Evolutionary conservation across 2,113 vertebrate genomes (phyloP), one percentile per base, ranked within the genome.

Genomic region (Anguilla rostrata): DNA sequence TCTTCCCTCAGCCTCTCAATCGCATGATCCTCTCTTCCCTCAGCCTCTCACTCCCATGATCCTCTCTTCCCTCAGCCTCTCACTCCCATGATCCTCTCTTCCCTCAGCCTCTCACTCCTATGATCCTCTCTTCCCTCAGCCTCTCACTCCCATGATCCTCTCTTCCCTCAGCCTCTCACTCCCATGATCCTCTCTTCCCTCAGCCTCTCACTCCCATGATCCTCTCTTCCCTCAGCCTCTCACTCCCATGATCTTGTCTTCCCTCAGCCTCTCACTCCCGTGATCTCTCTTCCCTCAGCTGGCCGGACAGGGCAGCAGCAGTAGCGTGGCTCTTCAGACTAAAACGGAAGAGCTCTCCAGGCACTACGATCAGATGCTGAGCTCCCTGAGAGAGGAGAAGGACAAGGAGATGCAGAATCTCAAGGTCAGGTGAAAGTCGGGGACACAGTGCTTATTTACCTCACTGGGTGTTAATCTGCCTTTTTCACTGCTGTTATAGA

Each of bases 301-400:
- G 86, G 90, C 93, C 26, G 96, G 97, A 41, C 96, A 80, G 91
- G 92, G 71, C 92, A 94, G 85, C 90, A 94, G 88, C 71, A 94
- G 85, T 90, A 94, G 88, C 66, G 94, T 94, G 1, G 87, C 92
- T 5, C 86, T 98, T 3, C 97, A 97, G 57, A 86, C 95, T 49
- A 97, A 96, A 91, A 97, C 97, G 0, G 97, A 98, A 12, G 98
- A 98, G 66, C 92, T 98, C 89, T 96, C 97, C 1, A 97, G 92
- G 83, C 96, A 97, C 46, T 98, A 98, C 0, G 95, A 93, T 11
- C 96, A 99, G 81, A 97, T 97, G 96, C 94, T 99, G 57, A 95
- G 89, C 40, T 87, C 87, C 81, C 89, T 99, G 88, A 93, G 95
- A 43, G 90, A 92, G 29, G 97, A 99, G 46, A 99, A 99, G 90